Base-by-base conservation (phyloP, 2,888 invertebrate genomes). In the Apocheima hispidaria region DNA sequence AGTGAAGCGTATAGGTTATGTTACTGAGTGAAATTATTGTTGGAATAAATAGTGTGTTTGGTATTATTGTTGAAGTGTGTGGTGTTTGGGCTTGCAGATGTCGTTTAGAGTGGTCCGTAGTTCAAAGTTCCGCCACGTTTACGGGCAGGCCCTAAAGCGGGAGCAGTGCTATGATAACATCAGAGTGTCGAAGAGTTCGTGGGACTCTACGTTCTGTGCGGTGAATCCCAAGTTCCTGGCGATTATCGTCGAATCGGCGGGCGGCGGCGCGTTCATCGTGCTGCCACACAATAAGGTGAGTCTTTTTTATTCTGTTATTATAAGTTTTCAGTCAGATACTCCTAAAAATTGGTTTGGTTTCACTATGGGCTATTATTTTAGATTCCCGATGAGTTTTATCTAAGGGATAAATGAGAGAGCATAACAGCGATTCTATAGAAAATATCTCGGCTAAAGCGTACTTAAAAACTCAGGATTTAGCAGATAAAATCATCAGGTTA, bases 121-220 rank as follows among this genome's bases (percentile, higher is more conserved):
- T 94, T 98, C 98, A 88, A 99, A 99, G 94, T 99, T 99, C 94
- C 97, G 99, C 88, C 99, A 99, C 94, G 98, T 99, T 83, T 95
- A 94, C 82, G 98, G 98, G 74, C 97, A 97, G 83, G 96, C 97
- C 77, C 93, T 97, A 75, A 98, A 98, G 93, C 95, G 99, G 87
- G 99, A 99, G 87, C 97, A 98, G 93, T 99, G 99, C 93, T 99
- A 98, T 93, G 99, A 99, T 93, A 98, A 98, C 91, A 96, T 99
- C 81, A 94, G 98, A 86, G 98, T 99, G 70, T 98, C 98, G 69
- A 98, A 99, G 90, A 98, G 98, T 84, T 98, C 99, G 54, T 99
- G 99, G 97, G 99, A 99, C 88, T 98, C 98, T 67, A 98, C 98
- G 71, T 99, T 99, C 92, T 99, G 99, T 94, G 98, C 98, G 73